phyloP scores from a whole-genome alignment of 1,140 invertebrate genomes.

The Drosophila guanche region DNA sequence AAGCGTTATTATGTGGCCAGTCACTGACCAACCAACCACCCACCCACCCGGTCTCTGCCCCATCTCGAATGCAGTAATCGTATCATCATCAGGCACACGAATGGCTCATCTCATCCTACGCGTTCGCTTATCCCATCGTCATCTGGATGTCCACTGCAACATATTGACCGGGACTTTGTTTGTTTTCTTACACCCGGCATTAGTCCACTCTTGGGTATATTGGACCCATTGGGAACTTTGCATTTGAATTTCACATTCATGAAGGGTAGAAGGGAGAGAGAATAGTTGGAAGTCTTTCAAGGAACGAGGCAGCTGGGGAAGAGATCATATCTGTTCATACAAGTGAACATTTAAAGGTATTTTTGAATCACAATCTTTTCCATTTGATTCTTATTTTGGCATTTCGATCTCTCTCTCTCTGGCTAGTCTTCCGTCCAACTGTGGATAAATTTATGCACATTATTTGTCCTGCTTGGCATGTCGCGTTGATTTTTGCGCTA shows the following conservation, averaged over 20 bases:
- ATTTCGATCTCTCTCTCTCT: background rate
- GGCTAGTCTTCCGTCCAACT: slow-evolving; percentile 26
- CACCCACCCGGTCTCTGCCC: slow-evolving; percentile 25
- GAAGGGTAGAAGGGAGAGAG: too few species aligned
- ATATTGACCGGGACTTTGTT: slow-evolving; percentile 61
- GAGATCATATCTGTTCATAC: too few species aligned
- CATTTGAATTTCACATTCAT: too few species aligned
- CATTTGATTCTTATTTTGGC: too few species aligned
- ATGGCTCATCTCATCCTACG: slow-evolving; percentile 24
- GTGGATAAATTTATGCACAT: slow-evolving; percentile 77
- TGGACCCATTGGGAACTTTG: too few species aligned
- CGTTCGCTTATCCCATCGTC: background rate
- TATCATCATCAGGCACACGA: slow-evolving; percentile 62
- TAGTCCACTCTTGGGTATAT: too few species aligned
- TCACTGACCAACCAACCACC: slow-evolving; percentile 13
- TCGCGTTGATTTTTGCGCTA: slow-evolving; percentile 74
- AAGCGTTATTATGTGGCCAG: slow-evolving; percentile 51
- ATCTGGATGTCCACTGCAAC: slow-evolving; percentile 41
- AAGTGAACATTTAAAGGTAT: too few species aligned
- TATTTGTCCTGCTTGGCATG: slow-evolving; percentile 75
- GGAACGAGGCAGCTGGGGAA: too few species aligned
- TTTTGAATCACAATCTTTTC: too few species aligned
- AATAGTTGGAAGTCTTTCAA: too few species aligned
- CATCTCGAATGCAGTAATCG: slow-evolving; percentile 52
- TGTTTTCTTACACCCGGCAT: slow-evolving; percentile 8